These are phyloP conservation scores for Ptychobarbus kaznakovi DNA, from an alignment of 2,797 vertebrate species.

Conservation along the genomic window DNA sequence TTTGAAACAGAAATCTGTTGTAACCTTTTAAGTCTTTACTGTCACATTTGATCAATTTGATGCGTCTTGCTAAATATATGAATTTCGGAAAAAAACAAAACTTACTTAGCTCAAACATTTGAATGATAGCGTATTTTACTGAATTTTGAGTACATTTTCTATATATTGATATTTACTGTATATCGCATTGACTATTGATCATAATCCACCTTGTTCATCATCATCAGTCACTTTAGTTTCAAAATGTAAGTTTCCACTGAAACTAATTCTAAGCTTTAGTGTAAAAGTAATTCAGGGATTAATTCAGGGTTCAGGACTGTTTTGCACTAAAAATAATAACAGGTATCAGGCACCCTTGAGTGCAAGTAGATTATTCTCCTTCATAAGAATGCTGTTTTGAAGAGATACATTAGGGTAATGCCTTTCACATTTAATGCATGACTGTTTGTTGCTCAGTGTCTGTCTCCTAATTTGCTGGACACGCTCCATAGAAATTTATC, in stretches of 20 bases:
- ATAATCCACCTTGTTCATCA: not conserved
- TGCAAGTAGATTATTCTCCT: not conserved
- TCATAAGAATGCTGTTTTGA: not conserved
- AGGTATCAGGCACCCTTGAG: not conserved
- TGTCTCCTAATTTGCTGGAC: conserved; percentile 49
- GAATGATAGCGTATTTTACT: not conserved
- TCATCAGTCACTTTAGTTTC: not conserved
- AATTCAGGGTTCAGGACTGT: not conserved
- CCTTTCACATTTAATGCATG: not conserved
- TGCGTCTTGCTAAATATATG: no score
- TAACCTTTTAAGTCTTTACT: no score
- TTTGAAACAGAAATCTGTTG: no score
- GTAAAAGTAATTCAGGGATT: not conserved
- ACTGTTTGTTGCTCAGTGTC: conserved; percentile 19
- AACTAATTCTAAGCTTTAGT: not conserved
- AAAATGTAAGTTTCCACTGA: not conserved
- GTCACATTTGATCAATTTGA: no score
- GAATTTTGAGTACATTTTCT: not conserved
- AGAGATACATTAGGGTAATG: conserved; percentile 4
- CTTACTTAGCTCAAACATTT: not conserved
- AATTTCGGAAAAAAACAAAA: no score
- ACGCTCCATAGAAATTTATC: conserved; percentile 38
- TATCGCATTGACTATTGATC: not conserved
- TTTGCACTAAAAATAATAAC: not conserved
- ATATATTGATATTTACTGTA: not conserved